Evolutionary conservation across 2,797 vertebrate genomes (phyloP).

Genomic region (Ataeniobius toweri): DNA sequence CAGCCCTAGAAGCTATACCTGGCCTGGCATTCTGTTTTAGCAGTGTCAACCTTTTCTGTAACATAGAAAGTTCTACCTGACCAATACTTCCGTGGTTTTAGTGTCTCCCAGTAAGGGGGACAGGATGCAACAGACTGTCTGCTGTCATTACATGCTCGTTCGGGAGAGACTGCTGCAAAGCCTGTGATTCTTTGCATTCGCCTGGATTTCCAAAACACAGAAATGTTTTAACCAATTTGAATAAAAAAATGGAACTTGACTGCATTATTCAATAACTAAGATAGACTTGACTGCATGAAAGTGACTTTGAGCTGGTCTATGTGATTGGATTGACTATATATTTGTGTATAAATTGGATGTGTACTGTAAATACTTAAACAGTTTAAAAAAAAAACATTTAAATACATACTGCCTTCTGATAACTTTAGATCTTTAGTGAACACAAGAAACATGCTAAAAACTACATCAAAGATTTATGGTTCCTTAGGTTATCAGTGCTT

Average conservation of each 20-base stretch:
- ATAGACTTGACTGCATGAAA: no score
- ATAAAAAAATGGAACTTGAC: no score
- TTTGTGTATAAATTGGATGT: no score
- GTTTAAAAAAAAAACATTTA: neutral
- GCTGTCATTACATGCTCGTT: neutral
- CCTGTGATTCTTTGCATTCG: no score
- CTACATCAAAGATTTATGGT: neutral
- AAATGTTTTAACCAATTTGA: neutral
- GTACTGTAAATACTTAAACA: neutral
- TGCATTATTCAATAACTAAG: no score
- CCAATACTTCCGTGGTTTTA: neutral
- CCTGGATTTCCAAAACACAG: neutral
- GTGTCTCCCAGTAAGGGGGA: neutral
- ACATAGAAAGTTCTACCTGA: neutral
- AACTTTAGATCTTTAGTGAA: neutral
- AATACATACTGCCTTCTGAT: neutral
- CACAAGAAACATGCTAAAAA: neutral
- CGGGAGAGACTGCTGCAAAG: neutral
- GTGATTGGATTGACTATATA: no score
- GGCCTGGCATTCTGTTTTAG: neutral
- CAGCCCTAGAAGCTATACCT: neutral
- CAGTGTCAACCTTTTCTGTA: neutral
- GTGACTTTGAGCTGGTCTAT: no score
- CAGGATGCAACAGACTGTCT: neutral
- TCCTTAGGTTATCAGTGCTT: neutral